Evolutionary conservation across 2,797 vertebrate species (phyloP), one percentile per base, ranked within the genome.

Genomic region (Mycteria americana): DNA sequence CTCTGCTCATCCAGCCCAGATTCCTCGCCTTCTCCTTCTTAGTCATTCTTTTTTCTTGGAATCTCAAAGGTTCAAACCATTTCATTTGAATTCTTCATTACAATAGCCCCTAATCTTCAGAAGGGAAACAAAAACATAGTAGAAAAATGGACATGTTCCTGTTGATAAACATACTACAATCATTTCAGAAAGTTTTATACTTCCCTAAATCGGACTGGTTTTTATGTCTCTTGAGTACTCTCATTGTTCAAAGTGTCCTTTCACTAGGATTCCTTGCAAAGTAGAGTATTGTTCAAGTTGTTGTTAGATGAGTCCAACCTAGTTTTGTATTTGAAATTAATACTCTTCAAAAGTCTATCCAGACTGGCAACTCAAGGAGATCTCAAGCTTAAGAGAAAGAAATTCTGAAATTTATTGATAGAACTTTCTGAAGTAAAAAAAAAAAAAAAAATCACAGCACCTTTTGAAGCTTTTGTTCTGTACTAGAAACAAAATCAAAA

Each of bases 51-150:
- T 67, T 23, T 45, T 41, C 37, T 28, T 21, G 35, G 8, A 24
- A 25, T 27, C 31, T 37, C 19, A 60, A 31, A 60, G 18, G 22
- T 22, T 67, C 65, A 48, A 59, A 51, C 8, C 7, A 9, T 28
- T 60, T 41, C 6, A 64, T 60, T 48, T 48, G 45, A 50, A 28
- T 63, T 50, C 33, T 67, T 60, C 15, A 28, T 45, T 50, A 39
- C 15, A 76, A 31, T 31, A 77, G 14, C 28, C 18, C 48, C 31
- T 65, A 35, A n/a, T 60, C 46, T 60, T 67, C 27, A 37, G 8
- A 59, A 1, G 2, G 3, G 5, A 37, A 81, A 70, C 10, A 62
- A 63, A 59, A 53, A 8, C 5, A 30, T 0, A 9, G 7, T 2
- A 43, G 18, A n/a, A 60, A 88, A 83, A 56, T 2, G 1, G 23